Evolutionary conservation across 53 echinoderm and acorn worm genomes (phyloP).

Genomic region (Hippasteria phrygiana): DNA sequence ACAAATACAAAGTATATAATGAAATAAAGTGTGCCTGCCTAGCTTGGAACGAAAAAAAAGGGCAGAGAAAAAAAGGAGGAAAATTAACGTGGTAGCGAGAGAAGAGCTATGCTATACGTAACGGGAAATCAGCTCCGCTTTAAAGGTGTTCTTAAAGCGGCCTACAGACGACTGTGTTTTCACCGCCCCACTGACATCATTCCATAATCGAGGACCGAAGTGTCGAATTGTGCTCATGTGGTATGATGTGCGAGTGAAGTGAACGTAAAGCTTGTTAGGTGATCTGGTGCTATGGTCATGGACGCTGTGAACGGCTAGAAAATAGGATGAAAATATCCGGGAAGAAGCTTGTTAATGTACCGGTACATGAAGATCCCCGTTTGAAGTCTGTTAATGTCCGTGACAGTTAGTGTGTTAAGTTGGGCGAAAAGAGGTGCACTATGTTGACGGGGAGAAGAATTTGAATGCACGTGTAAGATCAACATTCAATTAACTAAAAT

Average conservation of each 20-base stretch:
- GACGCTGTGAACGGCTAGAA: neutral
- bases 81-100: neutral
- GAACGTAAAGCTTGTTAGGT: conserved; percentile 9
- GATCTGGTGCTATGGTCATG: neutral
- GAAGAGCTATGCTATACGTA: conserved; percentile 15
- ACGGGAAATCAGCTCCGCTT: neutral
- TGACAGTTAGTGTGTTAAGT: neutral
- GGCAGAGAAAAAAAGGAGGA: neutral
- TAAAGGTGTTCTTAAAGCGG: neutral
- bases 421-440: neutral
- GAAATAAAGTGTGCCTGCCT: neutral
- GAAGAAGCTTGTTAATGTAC: neutral
- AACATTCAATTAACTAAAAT: too few relatives aligned
- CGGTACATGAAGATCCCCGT: neutral
- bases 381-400: neutral
- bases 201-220: neutral
- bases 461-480: too few relatives aligned
- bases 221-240: neutral
- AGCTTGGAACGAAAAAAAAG: neutral
- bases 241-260: neutral
- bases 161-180: neutral
- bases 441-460: neutral
- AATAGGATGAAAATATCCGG: neutral
- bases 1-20: neutral
- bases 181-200: neutral